Evolutionary conservation across 2,797 vertebrate species (phyloP), one percentile per base, ranked within the genome.

Genomic region (Falco berigora): DNA sequence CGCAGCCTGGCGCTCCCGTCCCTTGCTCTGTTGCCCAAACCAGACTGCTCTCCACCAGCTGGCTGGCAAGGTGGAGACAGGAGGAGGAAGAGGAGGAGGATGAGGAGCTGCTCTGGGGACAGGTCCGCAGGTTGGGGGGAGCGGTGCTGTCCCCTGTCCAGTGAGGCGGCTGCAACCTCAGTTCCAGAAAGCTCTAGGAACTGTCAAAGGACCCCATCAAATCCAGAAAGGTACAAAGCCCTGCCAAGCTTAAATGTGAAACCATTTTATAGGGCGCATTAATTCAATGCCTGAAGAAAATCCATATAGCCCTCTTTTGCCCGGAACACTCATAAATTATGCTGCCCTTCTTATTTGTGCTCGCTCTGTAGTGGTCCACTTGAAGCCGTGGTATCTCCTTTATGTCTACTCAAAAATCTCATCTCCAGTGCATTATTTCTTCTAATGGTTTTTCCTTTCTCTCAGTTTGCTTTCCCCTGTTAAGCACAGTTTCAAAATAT

Each of bases 401-500:
- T 95, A 94, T 66, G 92, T 74, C 96, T 95, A 86, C 94, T 96
- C 96, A 89, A 95, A 97, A 97, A 92, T 90, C 95, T 82, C 95
- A 91, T 97, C 97, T 96, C 95, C 88, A 86, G 96, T 81, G 96
- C 95, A 97, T 97, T 96, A 96, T 86, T 93, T 69, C 91, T 92
- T 74, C 94, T 98, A 97, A 98, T 98, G 95, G 83, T 94, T 97
- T 97, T 97, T 96, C 96, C 96, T 95, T 96, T 98, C 98, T 96
- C 91, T 93, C 74, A 28, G 89, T 92, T 96, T 95, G 97, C 94
- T 96, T 97, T 97, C 98, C 97, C 97, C 98, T 95, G 96, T 97
- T 98, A 96, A 98, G 98, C 98, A 98, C 98, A 95, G 97, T 91
- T 97, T 98, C 97, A 97, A 97, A 98, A 98, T 94, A 95, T 96